Evolutionary conservation across 2,888 invertebrate genomes (phyloP), one percentile per base, ranked within the genome.

Genomic region (Reticulitermes lucifugus): DNA sequence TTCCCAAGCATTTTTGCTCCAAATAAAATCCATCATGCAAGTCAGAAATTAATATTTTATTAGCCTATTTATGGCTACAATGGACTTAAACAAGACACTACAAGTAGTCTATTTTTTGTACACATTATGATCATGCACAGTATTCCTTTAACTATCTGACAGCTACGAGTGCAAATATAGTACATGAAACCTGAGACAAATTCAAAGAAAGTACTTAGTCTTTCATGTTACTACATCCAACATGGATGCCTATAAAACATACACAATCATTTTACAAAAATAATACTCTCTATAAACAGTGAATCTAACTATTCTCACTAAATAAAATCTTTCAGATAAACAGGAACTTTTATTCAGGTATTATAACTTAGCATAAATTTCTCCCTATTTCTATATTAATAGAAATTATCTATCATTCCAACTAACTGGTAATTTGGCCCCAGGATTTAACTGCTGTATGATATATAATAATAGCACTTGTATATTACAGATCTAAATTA

Each of bases 11-110:
- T 55, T 2, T 55, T 18, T 55, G 1, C 25, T 25, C 25, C 25
- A 65, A 65, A 65, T 65, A 65, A 65, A 65, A 65, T 65, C 25
- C 65, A n/a, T 10, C 65, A 65, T 65, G 65, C 65, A 65, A 65
- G n/a, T 25, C 65, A n/a, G 25, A 0, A 55, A 55, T 65, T 25
- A 65, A 65, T 25, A 65, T 65, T 65, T 65, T 65, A 65, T 65
- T 65, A 65, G 65, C 65, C 65, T n/a, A 65, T 65, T 4, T n/a
- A 5, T 65, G 25, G 25, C 9, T 65, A 65, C 65, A 65, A n/a
- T 65, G 65, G 65, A n/a, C 65, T n/a, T 65, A 65, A 25, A 35
- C 2, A 4, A 55, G 55, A 18, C 14, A 25, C 65, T 65, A 65
- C 65, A n/a, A 25, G 14, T 25, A 65, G n/a, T 65, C 65, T 65